A percentile compares a stretch with the other conserved stretches of the same genome.
Evolutionary conservation across 2,888 invertebrate species (phyloP).

Genomic region (Iselma pallidipennis): DNA sequence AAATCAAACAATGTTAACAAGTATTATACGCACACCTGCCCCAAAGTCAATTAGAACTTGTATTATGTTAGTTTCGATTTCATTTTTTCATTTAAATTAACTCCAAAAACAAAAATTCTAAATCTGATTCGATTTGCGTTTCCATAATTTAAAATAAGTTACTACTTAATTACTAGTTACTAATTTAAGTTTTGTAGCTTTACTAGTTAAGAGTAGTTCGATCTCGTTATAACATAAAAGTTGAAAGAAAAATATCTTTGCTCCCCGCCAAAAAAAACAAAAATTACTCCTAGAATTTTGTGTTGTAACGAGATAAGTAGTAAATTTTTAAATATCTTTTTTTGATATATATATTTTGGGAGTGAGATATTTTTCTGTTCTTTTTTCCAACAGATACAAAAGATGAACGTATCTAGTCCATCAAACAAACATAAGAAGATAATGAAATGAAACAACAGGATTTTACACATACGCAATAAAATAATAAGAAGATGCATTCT

Average conservation of each 20-base stretch:
- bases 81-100: conserved; percentile 7
- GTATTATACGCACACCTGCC: background rate
- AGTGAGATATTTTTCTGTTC: conserved; percentile 62
- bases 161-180: too few species aligned
- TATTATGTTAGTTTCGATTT: too few species aligned
- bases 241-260: conserved; percentile 50
- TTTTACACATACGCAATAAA: too few species aligned
- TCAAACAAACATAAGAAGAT: background rate
- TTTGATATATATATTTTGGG: conserved; percentile 49
- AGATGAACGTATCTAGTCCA: conserved; percentile 69
- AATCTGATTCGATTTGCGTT: background rate
- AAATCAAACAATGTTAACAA: too few species aligned
- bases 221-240: conserved; percentile 68
- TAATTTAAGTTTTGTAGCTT: conserved; percentile 38
- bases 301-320: conserved; percentile 56
- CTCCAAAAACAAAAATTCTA: background rate
- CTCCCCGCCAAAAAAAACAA: conserved; percentile 53
- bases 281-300: conserved; percentile 47
- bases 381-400: conserved; percentile 67
- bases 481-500: conserved; percentile 9
- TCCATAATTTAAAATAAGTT: too few species aligned
- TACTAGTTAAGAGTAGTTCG: conserved; percentile 56
- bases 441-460: background rate
- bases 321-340: background rate
- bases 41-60: conserved; percentile 33